Evolutionary conservation across 2,888 invertebrate genomes (phyloP).

Genomic region (Idaea dimidiata): DNA sequence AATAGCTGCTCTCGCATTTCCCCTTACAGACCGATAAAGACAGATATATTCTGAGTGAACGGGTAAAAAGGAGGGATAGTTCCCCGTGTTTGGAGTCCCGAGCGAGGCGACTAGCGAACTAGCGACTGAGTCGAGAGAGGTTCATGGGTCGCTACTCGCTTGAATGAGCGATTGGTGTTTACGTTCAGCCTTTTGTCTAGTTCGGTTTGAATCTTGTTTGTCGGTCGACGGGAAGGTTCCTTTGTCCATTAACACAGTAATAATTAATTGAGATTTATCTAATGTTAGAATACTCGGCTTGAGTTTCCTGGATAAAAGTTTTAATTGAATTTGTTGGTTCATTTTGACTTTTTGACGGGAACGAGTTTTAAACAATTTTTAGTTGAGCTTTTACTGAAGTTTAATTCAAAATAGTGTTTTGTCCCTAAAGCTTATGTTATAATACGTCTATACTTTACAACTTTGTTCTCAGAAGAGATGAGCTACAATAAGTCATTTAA

Average conservation of each 20-base stretch:
- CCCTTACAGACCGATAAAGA: constrained; percentile 64
- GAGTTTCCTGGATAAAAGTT: constrained; percentile 68
- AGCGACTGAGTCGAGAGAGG: constrained; percentile 6
- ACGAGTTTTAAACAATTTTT: constrained; percentile 58
- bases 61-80: constrained; percentile 61
- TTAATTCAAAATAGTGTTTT: constrained; percentile 46
- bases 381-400: constrained; percentile 45
- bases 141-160: constrained; percentile 53
- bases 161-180: constrained; percentile 72
- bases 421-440: constrained; percentile 28
- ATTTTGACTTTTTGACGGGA: constrained; percentile 68
- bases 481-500: no score
- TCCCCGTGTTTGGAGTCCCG: constrained; percentile 53
- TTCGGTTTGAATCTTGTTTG: constrained; percentile 66
- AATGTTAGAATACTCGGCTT: constrained; percentile 54
- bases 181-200: constrained; percentile 69
- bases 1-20: constrained; percentile 72
- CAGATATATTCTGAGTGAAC: constrained; percentile 56
- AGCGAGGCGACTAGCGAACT: constrained; percentile 15
- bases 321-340: constrained; percentile 74
- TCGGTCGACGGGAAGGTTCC: constrained; percentile 59
- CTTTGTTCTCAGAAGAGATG: no score
- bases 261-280: constrained; percentile 74
- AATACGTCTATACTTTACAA: constrained; percentile 22
- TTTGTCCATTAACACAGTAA: constrained; percentile 69